Base-by-base conservation (phyloP, 2,888 invertebrate genomes). In the Peribatodes rhomboidaria region DNA sequence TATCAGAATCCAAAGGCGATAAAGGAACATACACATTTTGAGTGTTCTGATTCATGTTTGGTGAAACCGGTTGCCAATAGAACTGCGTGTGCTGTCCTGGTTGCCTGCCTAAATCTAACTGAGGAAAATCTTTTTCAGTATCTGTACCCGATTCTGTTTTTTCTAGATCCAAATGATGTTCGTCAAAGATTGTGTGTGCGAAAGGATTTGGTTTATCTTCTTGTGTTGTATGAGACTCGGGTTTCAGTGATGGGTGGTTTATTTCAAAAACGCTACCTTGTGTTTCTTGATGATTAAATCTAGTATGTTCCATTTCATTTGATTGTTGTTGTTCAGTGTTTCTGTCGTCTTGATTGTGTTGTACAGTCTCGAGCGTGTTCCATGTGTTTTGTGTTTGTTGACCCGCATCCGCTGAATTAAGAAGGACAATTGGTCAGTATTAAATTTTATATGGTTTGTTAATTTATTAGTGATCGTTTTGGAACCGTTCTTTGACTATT, bases 331-430 rank as follows among this genome's bases (percentile, higher is more conserved):
- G 60, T 52, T 72, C 73, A 35, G 42, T 56, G 56, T 69, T 41
- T 56, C 68, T 67, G 16, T 59, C 53, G 37, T 60, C 49, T 37
- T 52, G 52, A 27, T 52, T 58, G 39, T 59, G 54, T 44, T 62
- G 41, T 33, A 65, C 37, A 13, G 60, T 67, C 7, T 68, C 72
- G 49, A 67, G 42, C 37, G 65, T 63, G 27, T 39, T 61, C 70
- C 68, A 66, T 27, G 56, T 63, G 53, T 70, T 71, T 74, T 76
- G 78, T 60, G 65, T 67, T 61, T 71, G 69, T 60, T 72, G 74
- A 62, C 65, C 77, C 59, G 65, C 61, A 65, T 69, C 68, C 63
- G 77, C 81, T 79, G 67, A 70, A 77, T 77, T 69, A 64, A 73
- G 65, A 76, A 72, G 53, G 27, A 14, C 13, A 55, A 13, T 41